Percentiles rank a stretch among this genome's conserved stretches.
Conservation (phyloP, 2,888 invertebrate genomes). For the Macrosiphum euphorbiae region DNA sequence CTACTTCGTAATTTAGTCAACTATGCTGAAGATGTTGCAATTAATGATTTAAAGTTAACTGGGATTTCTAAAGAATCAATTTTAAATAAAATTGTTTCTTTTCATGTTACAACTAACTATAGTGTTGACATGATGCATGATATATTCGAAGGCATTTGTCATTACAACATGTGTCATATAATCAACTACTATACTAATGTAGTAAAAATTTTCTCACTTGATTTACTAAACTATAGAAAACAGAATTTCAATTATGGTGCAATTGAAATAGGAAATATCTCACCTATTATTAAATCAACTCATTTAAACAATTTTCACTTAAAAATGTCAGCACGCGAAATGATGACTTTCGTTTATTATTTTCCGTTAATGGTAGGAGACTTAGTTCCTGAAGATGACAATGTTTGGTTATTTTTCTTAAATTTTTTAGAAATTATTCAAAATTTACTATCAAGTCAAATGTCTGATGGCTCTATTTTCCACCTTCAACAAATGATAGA, state of each 20-base stretch:
- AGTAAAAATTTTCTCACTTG: not conserved
- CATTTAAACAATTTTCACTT: slow-evolving; percentile 1
- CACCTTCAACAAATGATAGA: too few relatives aligned
- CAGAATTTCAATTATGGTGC: not conserved
- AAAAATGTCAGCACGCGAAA: not conserved
- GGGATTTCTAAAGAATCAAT: not conserved
- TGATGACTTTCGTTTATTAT: not conserved
- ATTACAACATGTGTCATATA: slow-evolving; percentile 17
- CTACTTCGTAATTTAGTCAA: not conserved
- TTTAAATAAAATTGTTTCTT: not conserved
- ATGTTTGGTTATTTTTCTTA: not conserved
- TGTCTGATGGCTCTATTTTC: too few relatives aligned
- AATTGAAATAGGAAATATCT: not conserved
- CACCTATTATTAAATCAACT: not conserved
- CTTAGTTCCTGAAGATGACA: not conserved
- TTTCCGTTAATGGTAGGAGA: not conserved
- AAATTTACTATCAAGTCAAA: too few relatives aligned
- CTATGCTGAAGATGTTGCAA: not conserved
- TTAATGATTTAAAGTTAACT: not conserved
- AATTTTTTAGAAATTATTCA: not conserved
- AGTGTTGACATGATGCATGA: slow-evolving; percentile 22
- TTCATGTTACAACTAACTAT: not conserved
- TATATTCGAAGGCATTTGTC: not conserved
- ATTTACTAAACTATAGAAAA: slow-evolving; percentile 6
- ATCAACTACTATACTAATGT: slow-evolving; percentile 14